Evolutionary conservation across 2,888 invertebrate genomes (phyloP), one percentile per base, ranked within the genome.

Genomic region (Drosophila buzzatii): DNA sequence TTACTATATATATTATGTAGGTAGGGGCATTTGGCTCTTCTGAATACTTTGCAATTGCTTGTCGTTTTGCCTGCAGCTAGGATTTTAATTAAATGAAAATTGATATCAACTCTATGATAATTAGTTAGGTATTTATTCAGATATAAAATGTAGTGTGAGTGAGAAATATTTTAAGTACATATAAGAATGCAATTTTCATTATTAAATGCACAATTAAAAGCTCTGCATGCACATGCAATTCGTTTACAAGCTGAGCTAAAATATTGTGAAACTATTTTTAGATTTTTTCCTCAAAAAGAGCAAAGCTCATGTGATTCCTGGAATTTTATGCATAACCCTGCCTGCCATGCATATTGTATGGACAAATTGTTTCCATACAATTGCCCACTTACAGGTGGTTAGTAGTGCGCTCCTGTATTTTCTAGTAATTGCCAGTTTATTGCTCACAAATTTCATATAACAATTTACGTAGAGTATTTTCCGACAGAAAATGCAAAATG

Each of bases 21-120:
- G n/a, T n/a, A 14, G 57, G 20, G 14, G 52, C n/a, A 44, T 35
- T 55, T 55, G 59, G 35, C 47, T 53, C 57, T 56, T 53, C 59
- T 37, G 20, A 8, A 16, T 10, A 16, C 59, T 60, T 53, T 53
- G 53, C 35, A 45, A n/a, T 59, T 57, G 23, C 23, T 67, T 55
- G 68, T 41, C 55, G 20, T 37, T 27, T 66, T 63, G 72, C 64
- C 66, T 39, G 62, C 65, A 64, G 76, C 39, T 56, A 62, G 49
- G 61, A 33, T 66, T 73, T 79, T 72, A 82, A 85, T 85, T 87
- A 35, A 37, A 35, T 53, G 39, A 39, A 87, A 85, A 76, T 56
- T 63, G 23, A 23, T 69, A 47, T 33, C 63, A 56, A 27, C 27
- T 72, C 57, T 58, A 51, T 39, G 23, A 52, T 39, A 31, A 20